Base-by-base conservation (phyloP, 35 echinoderm and acorn worm genomes). In the Apostichopus parvimensis region DNA sequence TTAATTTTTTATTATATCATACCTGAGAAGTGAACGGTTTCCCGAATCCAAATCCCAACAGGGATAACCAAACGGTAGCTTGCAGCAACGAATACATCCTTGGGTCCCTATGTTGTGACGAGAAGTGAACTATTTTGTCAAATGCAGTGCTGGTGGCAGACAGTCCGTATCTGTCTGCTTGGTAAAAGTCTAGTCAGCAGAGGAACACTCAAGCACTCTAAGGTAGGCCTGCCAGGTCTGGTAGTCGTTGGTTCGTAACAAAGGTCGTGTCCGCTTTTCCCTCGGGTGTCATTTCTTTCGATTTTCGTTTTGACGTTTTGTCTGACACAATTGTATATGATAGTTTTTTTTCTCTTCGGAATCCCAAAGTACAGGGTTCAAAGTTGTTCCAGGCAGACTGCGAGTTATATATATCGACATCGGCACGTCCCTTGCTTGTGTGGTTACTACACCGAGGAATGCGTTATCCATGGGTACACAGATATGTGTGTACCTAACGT, bases 51-150 rank as follows among this genome's bases (percentile, higher is more conserved):
- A 75, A 75, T 75, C 71, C 71, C 71, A 75, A 22, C 20, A 75
- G 71, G 71, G 71, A 75, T 22, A 75, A 7, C 14, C 71, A 75
- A 18, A 75, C 13, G 71, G 17, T 22, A n/a, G n/a, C 17, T 75
- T 75, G 71, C 71, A 75, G 71, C 12, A 75, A 75, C 71, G 71
- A 75, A 75, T 75, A 68, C 64, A 68, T 68, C 9, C 64, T 68
- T 68, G 64, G 64, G 18, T 68, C 18, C 64, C 64, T 14, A 0
- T 68, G 64, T 68, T 68, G 64, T 68, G 64, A 68, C 9, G 11
- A 18, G 18, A 18, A 68, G 64, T 18, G 64, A 68, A 68, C 11
- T 68, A 68, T 68, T 14, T 68, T 11, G 18, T 68, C 18, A 18
- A 18, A 68, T 68, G 9, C 11, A 68, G 34, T 45, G 18, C 9